Conservation (phyloP, 1,140 invertebrate genomes). For the Euborellia annulipes region DNA sequence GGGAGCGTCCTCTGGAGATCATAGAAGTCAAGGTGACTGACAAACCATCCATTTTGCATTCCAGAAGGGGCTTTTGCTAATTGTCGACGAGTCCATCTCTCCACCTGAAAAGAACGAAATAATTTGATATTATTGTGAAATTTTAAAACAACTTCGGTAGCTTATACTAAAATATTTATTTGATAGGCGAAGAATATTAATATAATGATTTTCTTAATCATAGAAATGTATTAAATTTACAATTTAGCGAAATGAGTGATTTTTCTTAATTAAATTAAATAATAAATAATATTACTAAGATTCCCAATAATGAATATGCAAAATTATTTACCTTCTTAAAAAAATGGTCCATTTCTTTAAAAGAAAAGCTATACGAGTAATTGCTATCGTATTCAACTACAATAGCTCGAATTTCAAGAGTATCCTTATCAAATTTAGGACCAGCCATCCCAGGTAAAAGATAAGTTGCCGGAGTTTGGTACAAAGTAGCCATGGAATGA, state of each 20-base stretch:
- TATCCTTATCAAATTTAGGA: constrained; percentile 53
- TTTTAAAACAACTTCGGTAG: too few relatives aligned
- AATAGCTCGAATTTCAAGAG: constrained; percentile 47
- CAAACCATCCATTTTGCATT: constrained; percentile 80
- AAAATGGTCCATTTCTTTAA: constrained; percentile 64
- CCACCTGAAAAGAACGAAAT: constrained; percentile 31
- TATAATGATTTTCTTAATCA: too few relatives aligned
- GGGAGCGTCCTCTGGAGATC: constrained; percentile 77
- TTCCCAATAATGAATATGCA: constrained; percentile 9
- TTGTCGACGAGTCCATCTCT: constrained; percentile 59
- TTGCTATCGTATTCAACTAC: constrained; percentile 84
- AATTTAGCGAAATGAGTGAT: too few relatives aligned
- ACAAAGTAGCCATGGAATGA: constrained; percentile 53
- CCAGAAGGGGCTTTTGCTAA: constrained; percentile 55
- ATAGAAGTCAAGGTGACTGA: constrained; percentile 78
- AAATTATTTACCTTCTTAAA: constrained; percentile 40
- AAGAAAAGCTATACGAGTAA: constrained; percentile 63
- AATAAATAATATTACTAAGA: constrained; percentile 19
- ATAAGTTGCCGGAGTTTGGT: constrained; percentile 50
- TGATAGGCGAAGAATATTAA: too few relatives aligned
- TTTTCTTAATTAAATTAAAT: too few relatives aligned
- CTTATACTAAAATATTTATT: too few relatives aligned
- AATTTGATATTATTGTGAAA: constrained; percentile 8
- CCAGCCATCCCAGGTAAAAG: constrained; percentile 62
- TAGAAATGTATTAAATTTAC: too few relatives aligned